A percentile compares a stretch with the other conserved stretches of the same genome.
These are phyloP conservation scores for Oreonectes daqikongensis DNA, from an alignment of 2,797 vertebrate genomes.

Conservation along the genomic window DNA sequence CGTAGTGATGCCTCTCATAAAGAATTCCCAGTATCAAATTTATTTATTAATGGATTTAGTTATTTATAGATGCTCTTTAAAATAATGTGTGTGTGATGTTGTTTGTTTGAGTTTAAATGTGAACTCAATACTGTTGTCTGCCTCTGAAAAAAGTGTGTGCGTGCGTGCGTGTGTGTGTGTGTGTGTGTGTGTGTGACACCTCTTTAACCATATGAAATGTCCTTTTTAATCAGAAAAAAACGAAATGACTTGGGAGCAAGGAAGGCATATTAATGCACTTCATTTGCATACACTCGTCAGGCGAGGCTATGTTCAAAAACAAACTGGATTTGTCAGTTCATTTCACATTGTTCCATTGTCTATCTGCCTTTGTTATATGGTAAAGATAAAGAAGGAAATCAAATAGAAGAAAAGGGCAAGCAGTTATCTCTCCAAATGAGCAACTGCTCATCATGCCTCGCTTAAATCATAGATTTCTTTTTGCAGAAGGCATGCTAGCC, in stretches of 20 bases:
- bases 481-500: constrained; percentile 71
- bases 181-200: constrained; percentile 66
- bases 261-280: constrained; percentile 82
- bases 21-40: constrained; percentile 59
- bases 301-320: constrained; percentile 77
- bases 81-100: constrained; percentile 61
- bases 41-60: constrained; percentile 67
- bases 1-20: constrained; percentile 60
- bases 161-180: neutral
- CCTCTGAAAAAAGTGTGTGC: constrained; percentile 34
- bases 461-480: constrained; percentile 83
- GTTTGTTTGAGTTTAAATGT: constrained; percentile 33
- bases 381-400: constrained; percentile 84
- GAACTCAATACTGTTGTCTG: constrained; percentile 45
- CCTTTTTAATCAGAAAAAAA: constrained; percentile 83
- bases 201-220: constrained; percentile 76
- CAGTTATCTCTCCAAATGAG: constrained; percentile 84
- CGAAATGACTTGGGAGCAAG: constrained; percentile 82
- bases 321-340: constrained; percentile 82
- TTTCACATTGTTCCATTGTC: constrained; percentile 84
- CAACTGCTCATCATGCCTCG: constrained; percentile 81
- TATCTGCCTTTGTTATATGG: constrained; percentile 85
- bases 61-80: constrained; percentile 68
- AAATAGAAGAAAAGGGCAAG: constrained; percentile 84
- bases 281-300: constrained; percentile 84